Evolutionary conservation across 2,888 invertebrate genomes (phyloP).

Genomic region (Trachelus iudaicus): DNA sequence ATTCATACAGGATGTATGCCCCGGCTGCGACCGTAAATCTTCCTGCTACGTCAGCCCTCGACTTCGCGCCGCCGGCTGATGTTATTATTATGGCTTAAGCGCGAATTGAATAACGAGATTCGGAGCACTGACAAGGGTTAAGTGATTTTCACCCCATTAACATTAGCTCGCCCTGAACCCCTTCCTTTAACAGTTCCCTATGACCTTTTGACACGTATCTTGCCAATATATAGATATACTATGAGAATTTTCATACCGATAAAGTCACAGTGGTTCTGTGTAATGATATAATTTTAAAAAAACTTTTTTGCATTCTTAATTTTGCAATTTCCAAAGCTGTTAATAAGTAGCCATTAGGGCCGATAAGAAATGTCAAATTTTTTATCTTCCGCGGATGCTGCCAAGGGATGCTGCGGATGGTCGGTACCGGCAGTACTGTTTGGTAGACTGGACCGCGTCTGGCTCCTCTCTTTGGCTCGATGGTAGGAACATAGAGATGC

Average conservation of each 20-base stretch:
- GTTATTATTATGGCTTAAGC: conserved; percentile 56
- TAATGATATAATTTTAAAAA: neutral
- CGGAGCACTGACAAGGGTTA: conserved; percentile 48
- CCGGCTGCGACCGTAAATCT: conserved; percentile 58
- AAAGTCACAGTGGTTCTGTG: neutral
- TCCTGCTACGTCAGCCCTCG: conserved; percentile 55
- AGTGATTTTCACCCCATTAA: conserved; percentile 55
- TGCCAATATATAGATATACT: neutral
- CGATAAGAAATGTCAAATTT: neutral
- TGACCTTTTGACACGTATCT: conserved; percentile 3
- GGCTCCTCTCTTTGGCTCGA: neutral
- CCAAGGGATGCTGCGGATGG: too few relatives aligned
- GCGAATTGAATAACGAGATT: conserved; percentile 55
- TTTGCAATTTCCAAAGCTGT: neutral
- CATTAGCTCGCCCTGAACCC: conserved; percentile 10
- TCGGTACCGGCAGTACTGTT: neutral
- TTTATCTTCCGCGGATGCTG: neutral
- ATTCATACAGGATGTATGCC: conserved; percentile 62
- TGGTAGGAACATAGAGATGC: conserved; percentile 34
- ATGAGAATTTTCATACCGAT: neutral
- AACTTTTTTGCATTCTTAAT: neutral
- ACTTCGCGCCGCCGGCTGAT: conserved; percentile 44
- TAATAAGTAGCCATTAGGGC: neutral
- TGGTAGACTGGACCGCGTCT: neutral
- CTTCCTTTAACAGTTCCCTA: neutral